phyloP scores from a whole-genome alignment of 92 coral and sea anemone genomes.

The Chrysogorgia sp. region DNA sequence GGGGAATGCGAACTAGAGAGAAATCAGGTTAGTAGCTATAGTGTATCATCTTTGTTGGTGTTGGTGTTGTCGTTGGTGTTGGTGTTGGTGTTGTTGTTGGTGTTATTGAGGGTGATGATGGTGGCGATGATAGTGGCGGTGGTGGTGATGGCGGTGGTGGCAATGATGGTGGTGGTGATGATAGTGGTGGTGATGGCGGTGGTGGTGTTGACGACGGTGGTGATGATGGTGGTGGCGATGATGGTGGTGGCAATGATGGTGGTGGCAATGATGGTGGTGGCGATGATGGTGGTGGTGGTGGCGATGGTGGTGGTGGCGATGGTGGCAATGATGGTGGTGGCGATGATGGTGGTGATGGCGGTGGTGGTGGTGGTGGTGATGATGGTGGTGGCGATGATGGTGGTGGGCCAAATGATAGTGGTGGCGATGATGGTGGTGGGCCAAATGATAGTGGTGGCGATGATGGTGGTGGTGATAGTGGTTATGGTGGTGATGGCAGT shows the following conservation, averaged over 20 bases:
- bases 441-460: too few species aligned
- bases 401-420: too few species aligned
- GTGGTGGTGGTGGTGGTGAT: too few species aligned
- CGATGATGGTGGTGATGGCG: too few species aligned
- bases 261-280: background rate
- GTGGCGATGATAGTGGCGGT: background rate
- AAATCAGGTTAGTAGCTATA: conserved; percentile 86
- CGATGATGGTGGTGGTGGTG: background rate
- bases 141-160: background rate
- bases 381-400: too few species aligned
- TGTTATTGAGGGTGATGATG: background rate
- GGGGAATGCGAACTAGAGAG: conserved; percentile 98
- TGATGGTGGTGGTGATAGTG: too few species aligned
- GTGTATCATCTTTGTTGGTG: too few species aligned
- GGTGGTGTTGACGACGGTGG: background rate
- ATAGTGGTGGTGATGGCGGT: background rate
- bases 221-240: background rate
- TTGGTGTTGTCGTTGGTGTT: background rate
- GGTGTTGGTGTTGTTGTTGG: too few species aligned
- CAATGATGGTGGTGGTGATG: background rate
- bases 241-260: background rate
- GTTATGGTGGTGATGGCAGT: too few species aligned
- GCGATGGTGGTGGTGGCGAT: background rate
- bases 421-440: too few species aligned
- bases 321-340: too few species aligned